These are phyloP conservation scores for Xiphophorus birchmanni DNA, from an alignment of 2,797 vertebrate genomes.

Conservation along the genomic window DNA sequence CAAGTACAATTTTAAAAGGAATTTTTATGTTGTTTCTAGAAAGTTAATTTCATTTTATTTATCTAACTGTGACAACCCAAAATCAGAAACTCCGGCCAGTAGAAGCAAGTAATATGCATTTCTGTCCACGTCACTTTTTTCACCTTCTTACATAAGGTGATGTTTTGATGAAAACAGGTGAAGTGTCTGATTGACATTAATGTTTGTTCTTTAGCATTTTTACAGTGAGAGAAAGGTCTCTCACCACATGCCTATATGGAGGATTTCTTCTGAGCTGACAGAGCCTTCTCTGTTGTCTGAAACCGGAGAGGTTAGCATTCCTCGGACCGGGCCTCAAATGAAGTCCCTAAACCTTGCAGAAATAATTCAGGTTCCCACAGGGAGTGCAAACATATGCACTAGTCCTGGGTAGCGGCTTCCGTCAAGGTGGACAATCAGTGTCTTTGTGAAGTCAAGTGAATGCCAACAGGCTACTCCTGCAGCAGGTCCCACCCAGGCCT, in stretches of 20 bases:
- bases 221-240: neutral
- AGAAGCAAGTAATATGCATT: neutral
- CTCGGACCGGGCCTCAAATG: conserved; percentile 54
- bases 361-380: conserved; percentile 62
- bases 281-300: conserved; percentile 62
- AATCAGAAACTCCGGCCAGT: neutral
- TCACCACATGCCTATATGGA: neutral
- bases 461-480: conserved; percentile 43
- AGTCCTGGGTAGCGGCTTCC: conserved; percentile 37
- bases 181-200: neutral
- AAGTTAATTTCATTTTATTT: neutral
- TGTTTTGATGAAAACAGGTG: neutral
- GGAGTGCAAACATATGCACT: conserved; percentile 57
- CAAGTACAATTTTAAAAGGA: neutral
- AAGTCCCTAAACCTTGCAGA: conserved; percentile 52
- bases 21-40: neutral
- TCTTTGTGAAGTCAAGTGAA: conserved; percentile 66
- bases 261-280: conserved; percentile 55
- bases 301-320: conserved; percentile 67
- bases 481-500: conserved; percentile 2
- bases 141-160: neutral
- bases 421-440: conserved; percentile 71
- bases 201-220: neutral
- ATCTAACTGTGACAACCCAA: neutral
- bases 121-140: neutral